These are phyloP conservation scores for Nephrotoma flavescens DNA, from an alignment of 2,888 invertebrate species.

Conservation along the genomic window DNA sequence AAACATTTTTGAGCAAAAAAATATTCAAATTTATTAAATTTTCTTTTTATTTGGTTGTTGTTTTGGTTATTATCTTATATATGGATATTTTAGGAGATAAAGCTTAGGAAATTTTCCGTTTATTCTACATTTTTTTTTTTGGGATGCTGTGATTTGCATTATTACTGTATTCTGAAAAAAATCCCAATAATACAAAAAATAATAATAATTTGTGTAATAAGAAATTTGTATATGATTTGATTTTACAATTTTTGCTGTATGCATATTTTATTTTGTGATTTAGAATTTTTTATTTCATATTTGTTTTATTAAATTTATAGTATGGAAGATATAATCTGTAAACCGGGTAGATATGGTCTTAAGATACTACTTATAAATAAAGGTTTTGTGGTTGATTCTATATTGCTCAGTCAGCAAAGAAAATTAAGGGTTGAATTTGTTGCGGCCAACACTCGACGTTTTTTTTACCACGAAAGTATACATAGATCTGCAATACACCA, in stretches of 20 bases:
- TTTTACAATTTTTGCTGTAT: background rate
- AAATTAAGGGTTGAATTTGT: too few relatives aligned
- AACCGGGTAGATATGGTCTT: too few relatives aligned
- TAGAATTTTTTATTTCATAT: background rate
- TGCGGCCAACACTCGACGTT: too few relatives aligned
- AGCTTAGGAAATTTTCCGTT: background rate
- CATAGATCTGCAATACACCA: too few relatives aligned
- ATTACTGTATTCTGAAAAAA: background rate
- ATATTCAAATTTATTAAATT: background rate
- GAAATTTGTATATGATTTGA: background rate
- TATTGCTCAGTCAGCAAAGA: too few relatives aligned
- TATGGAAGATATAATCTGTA: too few relatives aligned
- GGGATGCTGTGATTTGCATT: background rate
- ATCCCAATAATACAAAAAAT: background rate
- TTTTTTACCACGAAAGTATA: too few relatives aligned
- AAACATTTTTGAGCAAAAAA: background rate
- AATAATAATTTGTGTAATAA: background rate
- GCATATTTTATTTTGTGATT: background rate
- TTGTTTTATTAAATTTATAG: too few relatives aligned
- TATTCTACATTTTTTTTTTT: background rate
- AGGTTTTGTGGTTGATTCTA: too few relatives aligned
- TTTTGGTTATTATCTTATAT: background rate
- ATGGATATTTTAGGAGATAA: background rate
- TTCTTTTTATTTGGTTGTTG: background rate
- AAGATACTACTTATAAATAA: too few relatives aligned